Conservation (phyloP, 2,113 vertebrate species). For the Colossoma macropomum region DNA sequence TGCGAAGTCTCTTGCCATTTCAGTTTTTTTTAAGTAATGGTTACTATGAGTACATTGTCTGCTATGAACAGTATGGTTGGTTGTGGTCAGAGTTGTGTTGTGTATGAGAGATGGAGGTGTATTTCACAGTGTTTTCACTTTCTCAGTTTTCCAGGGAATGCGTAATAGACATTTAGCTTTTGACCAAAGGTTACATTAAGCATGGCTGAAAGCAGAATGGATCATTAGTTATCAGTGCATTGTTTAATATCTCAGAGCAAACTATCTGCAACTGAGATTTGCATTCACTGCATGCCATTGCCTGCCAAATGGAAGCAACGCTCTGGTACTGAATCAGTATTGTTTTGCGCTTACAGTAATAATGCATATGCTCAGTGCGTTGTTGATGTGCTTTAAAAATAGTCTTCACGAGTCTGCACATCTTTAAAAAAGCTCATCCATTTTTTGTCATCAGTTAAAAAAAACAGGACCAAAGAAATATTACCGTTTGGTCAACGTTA, state of each 20-base stretch:
- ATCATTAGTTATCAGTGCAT: neutral
- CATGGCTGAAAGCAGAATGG: neutral
- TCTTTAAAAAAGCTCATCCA: neutral
- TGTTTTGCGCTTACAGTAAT: neutral
- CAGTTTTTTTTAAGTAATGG: neutral
- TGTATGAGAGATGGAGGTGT: conserved; percentile 1
- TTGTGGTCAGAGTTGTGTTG: neutral
- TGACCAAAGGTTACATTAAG: conserved; percentile 51
- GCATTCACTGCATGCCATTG: neutral
- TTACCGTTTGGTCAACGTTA: neutral
- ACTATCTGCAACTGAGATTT: neutral
- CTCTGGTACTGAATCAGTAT: neutral
- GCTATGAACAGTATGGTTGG: neutral
- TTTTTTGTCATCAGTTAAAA: conserved; percentile 16
- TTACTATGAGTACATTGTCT: conserved; percentile 2
- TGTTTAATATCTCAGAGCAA: neutral
- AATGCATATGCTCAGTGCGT: neutral
- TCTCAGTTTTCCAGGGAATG: conserved; percentile 17
- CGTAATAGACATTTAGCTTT: conserved; percentile 27
- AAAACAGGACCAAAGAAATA: conserved; percentile 53
- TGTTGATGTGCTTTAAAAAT: neutral
- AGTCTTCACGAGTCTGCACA: no score
- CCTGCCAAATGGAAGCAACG: neutral
- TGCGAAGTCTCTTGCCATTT: conserved; percentile 32
- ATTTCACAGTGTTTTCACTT: conserved; percentile 18